phyloP scores from a whole-genome alignment of 2,113 vertebrate species.

The Zingel zingel region DNA sequence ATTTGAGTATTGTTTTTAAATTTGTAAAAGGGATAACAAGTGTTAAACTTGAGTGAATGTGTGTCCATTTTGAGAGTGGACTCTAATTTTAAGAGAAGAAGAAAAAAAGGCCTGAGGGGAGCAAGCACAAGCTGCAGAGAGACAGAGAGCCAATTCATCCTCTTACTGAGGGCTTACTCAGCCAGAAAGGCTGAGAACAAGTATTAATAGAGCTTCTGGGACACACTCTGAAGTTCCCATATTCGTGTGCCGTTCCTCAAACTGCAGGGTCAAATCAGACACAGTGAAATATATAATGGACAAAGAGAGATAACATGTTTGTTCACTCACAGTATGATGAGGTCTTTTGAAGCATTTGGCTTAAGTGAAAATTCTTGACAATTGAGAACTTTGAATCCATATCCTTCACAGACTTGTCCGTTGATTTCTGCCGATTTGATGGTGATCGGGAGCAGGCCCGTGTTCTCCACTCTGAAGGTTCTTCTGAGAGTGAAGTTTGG shows the following conservation, averaged over 20 bases:
- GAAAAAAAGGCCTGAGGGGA: constrained; percentile 17
- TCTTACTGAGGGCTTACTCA: constrained; percentile 46
- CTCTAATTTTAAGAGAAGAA: not conserved
- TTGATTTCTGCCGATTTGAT: constrained; percentile 93
- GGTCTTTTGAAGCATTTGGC: constrained; percentile 95
- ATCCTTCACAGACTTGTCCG: constrained; percentile 94
- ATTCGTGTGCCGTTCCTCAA: not conserved
- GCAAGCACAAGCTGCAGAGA: constrained; percentile 19
- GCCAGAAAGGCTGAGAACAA: constrained; percentile 19
- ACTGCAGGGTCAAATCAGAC: not conserved
- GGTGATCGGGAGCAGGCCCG: constrained; percentile 91
- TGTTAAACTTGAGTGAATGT: not conserved
- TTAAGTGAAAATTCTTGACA: constrained; percentile 96
- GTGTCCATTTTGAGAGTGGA: not conserved
- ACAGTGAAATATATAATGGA: not conserved
- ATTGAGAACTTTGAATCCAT: constrained; percentile 98
- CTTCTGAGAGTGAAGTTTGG: constrained; percentile 95
- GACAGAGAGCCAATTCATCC: constrained; percentile 61
- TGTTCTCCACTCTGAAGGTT: constrained; percentile 96
- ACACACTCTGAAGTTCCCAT: not conserved
- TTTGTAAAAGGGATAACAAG: no score
- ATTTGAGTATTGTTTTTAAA: not conserved
- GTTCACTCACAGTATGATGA: constrained; percentile 93
- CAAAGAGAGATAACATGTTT: not conserved
- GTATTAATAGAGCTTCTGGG: constrained; percentile 58